These are phyloP conservation scores for Liodrosophila aerea DNA, from an alignment of 2,888 invertebrate genomes.

Conservation along the genomic window DNA sequence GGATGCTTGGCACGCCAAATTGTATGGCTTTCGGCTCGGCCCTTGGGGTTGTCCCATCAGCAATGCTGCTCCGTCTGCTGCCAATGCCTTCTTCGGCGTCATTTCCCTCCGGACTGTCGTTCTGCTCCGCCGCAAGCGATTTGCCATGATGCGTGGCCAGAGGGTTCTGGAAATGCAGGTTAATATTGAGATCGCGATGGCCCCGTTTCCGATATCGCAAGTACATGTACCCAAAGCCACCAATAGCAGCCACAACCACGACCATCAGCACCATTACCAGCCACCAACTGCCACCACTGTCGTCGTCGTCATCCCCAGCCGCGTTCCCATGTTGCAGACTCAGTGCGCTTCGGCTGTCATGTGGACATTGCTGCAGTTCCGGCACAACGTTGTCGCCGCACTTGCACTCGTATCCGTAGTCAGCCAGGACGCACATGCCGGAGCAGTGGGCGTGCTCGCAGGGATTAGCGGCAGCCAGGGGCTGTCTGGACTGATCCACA, in stretches of 20 bases:
- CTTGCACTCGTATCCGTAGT: conserved; percentile 83
- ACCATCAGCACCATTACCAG: not conserved
- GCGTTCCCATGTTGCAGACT: conserved; percentile 18
- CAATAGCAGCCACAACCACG: conserved; percentile 21
- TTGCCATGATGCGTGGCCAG: conserved; percentile 75
- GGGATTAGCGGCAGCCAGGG: conserved; percentile 81
- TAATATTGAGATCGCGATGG: conserved; percentile 82
- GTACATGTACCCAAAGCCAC: conserved; percentile 72
- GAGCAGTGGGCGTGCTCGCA: conserved; percentile 84
- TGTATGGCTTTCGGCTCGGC: conserved; percentile 43
- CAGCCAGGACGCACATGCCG: conserved; percentile 85
- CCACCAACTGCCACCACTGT: not conserved
- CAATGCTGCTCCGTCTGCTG: conserved; percentile 38
- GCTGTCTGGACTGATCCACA: conserved; percentile 84
- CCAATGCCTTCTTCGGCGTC: conserved; percentile 1
- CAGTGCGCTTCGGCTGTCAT: conserved; percentile 56
- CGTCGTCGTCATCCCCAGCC: conserved; percentile 19
- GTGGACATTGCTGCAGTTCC: conserved; percentile 79
- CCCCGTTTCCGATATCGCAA: conserved; percentile 83
- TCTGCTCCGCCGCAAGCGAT: too few species aligned
- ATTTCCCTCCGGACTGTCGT: conserved; percentile 34
- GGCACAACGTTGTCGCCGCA: conserved; percentile 83
- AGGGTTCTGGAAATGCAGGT: conserved; percentile 83
- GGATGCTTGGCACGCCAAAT: conserved; percentile 55
- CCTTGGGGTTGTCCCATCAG: conserved; percentile 35